These are phyloP conservation scores for Tychaedon coryphoeus DNA, from an alignment of 2,113 vertebrate genomes.

Conservation along the genomic window DNA sequence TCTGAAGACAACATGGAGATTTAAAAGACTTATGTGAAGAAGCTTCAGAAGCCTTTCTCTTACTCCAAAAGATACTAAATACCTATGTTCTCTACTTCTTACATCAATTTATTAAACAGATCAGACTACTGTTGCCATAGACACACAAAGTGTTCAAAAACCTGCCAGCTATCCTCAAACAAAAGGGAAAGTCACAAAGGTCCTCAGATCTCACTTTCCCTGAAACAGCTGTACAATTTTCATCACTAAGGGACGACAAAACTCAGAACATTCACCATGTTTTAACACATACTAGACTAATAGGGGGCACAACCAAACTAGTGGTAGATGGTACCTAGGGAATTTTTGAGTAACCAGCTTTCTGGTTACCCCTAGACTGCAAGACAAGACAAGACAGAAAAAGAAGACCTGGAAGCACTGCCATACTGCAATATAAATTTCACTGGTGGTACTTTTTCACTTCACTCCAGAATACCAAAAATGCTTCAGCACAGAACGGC, in stretches of 20 bases:
- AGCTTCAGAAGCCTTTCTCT: neutral
- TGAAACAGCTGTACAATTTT: neutral
- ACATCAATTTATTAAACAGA: neutral
- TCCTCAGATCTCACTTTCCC: neutral
- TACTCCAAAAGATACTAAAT: neutral
- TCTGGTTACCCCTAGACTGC: neutral
- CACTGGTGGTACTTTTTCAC: neutral
- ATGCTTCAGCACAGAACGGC: neutral
- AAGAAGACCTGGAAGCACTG: neutral
- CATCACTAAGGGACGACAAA: neutral
- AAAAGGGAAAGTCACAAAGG: neutral
- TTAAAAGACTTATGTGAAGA: neutral
- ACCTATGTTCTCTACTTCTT: neutral
- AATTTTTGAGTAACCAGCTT: neutral
- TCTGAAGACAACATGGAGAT: neutral
- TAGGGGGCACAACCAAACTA: rapidly evolving
- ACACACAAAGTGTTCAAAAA: neutral
- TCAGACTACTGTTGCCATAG: neutral
- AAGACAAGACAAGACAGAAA: neutral
- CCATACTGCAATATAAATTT: neutral
- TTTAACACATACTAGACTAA: neutral
- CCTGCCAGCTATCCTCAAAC: neutral
- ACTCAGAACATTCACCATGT: neutral
- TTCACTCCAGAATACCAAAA: neutral
- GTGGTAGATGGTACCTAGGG: neutral